These are phyloP conservation scores for Oceanodroma leucorhoa DNA, from an alignment of 2,797 vertebrate species.

Conservation along the genomic window DNA sequence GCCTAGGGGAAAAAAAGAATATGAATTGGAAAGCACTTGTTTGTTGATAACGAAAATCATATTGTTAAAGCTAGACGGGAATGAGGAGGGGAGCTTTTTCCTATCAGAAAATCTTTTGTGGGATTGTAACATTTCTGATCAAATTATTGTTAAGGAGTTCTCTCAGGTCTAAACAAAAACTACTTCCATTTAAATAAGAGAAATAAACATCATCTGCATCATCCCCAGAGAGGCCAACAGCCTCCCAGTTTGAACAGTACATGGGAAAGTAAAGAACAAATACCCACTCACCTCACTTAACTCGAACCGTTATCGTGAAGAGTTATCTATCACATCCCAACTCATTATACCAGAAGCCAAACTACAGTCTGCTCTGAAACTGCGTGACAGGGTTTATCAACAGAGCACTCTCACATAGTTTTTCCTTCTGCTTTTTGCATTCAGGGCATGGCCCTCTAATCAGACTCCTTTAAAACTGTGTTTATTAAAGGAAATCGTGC, in stretches of 20 bases:
- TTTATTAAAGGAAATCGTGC: not conserved
- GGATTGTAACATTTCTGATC: not conserved
- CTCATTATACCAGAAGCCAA: not conserved
- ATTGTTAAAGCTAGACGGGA: not conserved
- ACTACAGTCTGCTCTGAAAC: not conserved
- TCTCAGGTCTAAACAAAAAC: constrained; percentile 7
- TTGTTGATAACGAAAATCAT: not conserved
- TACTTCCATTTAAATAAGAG: not conserved
- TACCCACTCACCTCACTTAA: not conserved
- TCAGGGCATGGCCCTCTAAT: not conserved
- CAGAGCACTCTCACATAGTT: not conserved
- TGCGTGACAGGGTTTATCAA: not conserved
- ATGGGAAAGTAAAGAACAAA: not conserved
- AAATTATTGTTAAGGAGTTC: not conserved
- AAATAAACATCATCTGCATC: not conserved
- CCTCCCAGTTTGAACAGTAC: not conserved
- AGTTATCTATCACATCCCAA: not conserved
- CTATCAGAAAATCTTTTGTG: not conserved
- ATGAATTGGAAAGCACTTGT: not conserved
- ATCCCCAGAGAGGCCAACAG: not conserved
- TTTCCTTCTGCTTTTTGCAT: not conserved
- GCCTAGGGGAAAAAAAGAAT: not conserved
- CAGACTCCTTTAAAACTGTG: not conserved
- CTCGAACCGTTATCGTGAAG: fast-evolving
- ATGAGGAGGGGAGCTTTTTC: not conserved